Evolutionary conservation across 23 tunicate species (phyloP).

Genomic region (Trididemnum clinides): DNA sequence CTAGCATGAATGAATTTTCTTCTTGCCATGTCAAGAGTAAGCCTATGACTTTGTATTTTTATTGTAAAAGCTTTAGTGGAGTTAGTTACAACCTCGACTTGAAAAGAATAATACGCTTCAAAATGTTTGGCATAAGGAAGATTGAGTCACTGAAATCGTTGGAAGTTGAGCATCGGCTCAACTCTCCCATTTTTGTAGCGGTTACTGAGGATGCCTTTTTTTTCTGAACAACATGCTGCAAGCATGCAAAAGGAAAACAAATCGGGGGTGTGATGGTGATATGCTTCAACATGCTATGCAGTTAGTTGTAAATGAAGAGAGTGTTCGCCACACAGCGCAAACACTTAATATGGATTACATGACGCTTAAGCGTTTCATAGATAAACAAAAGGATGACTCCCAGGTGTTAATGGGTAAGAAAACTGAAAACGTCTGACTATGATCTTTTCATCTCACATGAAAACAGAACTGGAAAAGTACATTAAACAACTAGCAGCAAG

Average conservation of each 20-base stretch:
- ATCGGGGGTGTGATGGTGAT: neutral
- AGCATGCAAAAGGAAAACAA: neutral
- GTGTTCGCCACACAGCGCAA: neutral
- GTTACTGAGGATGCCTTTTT: neutral
- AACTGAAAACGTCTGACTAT: neutral
- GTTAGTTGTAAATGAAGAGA: neutral
- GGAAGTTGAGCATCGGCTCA: slow-evolving; percentile 9
- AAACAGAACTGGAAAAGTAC: neutral
- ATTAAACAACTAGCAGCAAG: slow-evolving; percentile 5
- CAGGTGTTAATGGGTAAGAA: neutral
- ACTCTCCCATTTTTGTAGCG: neutral
- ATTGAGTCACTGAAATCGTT: neutral
- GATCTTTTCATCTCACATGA: neutral
- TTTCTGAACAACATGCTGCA: neutral
- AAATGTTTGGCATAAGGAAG: neutral
- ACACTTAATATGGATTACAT: neutral
- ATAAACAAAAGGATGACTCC: neutral
- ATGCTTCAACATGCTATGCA: neutral
- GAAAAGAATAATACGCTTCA: neutral
- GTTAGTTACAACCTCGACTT: neutral
- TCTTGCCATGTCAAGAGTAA: neutral
- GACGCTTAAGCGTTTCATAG: neutral
- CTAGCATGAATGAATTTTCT: neutral
- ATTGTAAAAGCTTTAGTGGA: neutral
- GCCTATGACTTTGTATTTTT: neutral